Evolutionary conservation across 2,797 vertebrate genomes (phyloP).

Genomic region (Anguilla pacifica): DNA sequence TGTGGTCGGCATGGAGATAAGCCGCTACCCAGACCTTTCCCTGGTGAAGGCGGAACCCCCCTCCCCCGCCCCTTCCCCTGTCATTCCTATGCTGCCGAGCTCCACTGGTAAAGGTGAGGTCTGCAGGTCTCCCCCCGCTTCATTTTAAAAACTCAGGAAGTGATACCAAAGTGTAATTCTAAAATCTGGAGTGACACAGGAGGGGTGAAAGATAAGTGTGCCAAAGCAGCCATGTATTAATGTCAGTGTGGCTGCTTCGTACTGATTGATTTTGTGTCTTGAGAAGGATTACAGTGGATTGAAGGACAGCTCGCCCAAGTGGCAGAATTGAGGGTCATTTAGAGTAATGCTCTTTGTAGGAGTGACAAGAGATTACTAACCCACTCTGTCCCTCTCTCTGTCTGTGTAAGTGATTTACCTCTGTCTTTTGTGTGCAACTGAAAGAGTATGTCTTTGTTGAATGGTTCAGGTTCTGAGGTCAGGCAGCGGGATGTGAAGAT

Average conservation of each 20-base stretch:
- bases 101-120: constrained; percentile 84
- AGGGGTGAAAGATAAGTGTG: background rate
- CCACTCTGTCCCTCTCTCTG: background rate
- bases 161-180: background rate
- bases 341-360: background rate
- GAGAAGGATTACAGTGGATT: background rate
- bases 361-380: background rate
- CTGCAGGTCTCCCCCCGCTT: background rate
- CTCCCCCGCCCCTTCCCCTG: constrained; percentile 88
- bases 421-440: background rate
- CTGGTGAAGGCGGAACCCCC: constrained; percentile 90
- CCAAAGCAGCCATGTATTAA: background rate
- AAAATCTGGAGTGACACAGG: background rate
- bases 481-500: constrained; percentile 88
- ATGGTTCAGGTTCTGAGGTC: constrained; percentile 79
- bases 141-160: background rate
- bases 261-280: background rate
- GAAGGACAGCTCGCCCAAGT: background rate
- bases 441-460: background rate
- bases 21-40: constrained; percentile 90
- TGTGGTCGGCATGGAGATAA: constrained; percentile 92
- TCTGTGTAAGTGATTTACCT: background rate
- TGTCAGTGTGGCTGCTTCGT: background rate
- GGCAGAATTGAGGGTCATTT: constrained; percentile 2
- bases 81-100: constrained; percentile 93